Conservation (phyloP, 1,140 invertebrate species). For the Linepithema humile region DNA sequence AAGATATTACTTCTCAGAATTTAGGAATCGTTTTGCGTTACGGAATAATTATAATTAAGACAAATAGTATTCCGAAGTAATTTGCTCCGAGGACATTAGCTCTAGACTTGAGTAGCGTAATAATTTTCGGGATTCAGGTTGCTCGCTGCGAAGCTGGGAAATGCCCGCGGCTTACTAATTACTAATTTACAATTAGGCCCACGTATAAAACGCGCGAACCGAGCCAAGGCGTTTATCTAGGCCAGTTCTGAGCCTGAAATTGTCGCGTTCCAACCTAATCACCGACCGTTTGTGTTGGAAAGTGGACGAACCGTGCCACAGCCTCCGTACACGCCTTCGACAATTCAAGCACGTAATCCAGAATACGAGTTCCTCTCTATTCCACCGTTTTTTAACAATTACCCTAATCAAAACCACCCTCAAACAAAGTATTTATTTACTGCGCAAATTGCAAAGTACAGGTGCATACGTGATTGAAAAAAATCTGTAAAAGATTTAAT, state of each 20-base stretch:
- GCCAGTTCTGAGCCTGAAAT: conserved; percentile 2
- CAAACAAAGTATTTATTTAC: not conserved
- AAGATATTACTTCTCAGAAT: not conserved
- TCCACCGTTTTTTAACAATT: not conserved
- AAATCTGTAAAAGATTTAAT: too few relatives aligned
- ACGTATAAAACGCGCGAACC: conserved; percentile 1
- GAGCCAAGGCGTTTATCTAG: conserved; percentile 24
- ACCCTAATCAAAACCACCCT: not conserved
- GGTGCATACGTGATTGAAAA: too few relatives aligned
- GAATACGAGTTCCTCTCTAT: not conserved
- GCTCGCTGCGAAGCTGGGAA: not conserved
- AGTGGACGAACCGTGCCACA: not conserved
- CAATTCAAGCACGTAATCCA: not conserved
- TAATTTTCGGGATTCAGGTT: conserved; percentile 24
- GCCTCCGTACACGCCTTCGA: not conserved
- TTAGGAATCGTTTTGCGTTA: not conserved
- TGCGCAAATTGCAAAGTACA: too few relatives aligned
- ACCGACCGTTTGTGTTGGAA: not conserved
- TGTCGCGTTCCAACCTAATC: conserved; percentile 44
- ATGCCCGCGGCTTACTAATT: conserved; percentile 23
- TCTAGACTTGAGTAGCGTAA: not conserved
- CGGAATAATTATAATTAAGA: conserved; percentile 1
- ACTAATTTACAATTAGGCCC: conserved; percentile 49
- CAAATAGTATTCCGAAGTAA: not conserved
- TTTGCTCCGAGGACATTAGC: not conserved